Conservation (phyloP, 2,797 vertebrate genomes). For the Gallirallus australis region DNA sequence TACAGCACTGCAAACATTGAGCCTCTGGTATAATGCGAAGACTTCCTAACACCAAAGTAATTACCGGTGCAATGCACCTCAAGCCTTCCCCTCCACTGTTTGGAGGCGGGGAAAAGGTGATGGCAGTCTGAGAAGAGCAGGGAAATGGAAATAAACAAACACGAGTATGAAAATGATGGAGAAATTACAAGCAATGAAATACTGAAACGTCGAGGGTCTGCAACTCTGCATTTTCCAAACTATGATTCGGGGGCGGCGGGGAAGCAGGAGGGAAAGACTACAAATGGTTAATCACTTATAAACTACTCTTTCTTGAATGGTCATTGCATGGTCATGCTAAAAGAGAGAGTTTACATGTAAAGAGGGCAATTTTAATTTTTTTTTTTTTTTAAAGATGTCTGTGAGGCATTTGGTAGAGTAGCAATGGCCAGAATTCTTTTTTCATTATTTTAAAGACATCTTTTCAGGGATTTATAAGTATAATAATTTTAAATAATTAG, state of each 20-base stretch:
- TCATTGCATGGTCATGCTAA: neutral
- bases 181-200: neutral
- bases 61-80: neutral
- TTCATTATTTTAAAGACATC: neutral
- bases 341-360: neutral
- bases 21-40: neutral
- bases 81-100: neutral
- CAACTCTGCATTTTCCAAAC: neutral
- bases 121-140: neutral
- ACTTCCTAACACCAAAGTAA: neutral
- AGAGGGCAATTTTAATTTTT: neutral
- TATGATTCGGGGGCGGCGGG: neutral
- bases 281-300: neutral
- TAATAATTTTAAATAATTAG: slow-evolving; percentile 26
- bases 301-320: neutral
- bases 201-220: neutral
- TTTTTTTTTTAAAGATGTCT: neutral
- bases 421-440: neutral
- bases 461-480: slow-evolving; percentile 30
- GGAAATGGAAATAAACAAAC: neutral
- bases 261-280: neutral
- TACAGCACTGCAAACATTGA: slow-evolving; percentile 5
- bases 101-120: neutral
- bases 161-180: neutral
- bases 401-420: neutral